A percentile compares a stretch with the other conserved stretches of the same genome.
These are phyloP conservation scores for Astropecten irregularis DNA, from an alignment of 53 echinoderm and acorn worm species.

Conservation along the genomic window DNA sequence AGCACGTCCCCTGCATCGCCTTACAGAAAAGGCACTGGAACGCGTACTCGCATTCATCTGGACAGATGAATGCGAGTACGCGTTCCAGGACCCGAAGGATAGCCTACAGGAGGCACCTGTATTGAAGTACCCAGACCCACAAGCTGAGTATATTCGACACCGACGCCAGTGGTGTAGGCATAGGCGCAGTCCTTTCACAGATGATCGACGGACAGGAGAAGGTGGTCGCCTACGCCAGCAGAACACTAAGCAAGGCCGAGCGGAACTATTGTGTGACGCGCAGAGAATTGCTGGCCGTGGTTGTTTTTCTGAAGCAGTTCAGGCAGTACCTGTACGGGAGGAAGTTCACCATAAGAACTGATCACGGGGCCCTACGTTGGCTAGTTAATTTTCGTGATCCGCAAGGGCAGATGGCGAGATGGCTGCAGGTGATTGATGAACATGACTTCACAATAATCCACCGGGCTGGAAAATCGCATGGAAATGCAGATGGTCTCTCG, in stretches of 20 bases:
- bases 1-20: neutral
- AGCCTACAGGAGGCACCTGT: neutral
- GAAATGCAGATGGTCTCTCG: conserved; percentile 38
- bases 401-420: conserved; percentile 17
- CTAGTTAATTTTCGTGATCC: conserved; percentile 1
- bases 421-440: neutral
- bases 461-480: conserved; percentile 7
- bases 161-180: conserved; percentile 60
- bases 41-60: no score
- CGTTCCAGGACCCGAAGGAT: neutral
- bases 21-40: neutral
- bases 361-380: conserved; percentile 15
- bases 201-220: neutral
- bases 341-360: neutral
- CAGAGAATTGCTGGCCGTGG: neutral
- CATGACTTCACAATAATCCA: conserved; percentile 1
- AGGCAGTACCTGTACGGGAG: neutral
- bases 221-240: conserved; percentile 4
- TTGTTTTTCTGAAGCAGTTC: neutral
- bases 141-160: conserved; percentile 45
- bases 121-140: neutral
- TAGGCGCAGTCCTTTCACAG: conserved; percentile 31
- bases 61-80: neutral
- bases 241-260: neutral
- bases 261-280: conserved; percentile 2